Evolutionary conservation across 1,140 invertebrate species (phyloP), one percentile per base, ranked within the genome.

Genomic region (Zaprionus africanus): DNA sequence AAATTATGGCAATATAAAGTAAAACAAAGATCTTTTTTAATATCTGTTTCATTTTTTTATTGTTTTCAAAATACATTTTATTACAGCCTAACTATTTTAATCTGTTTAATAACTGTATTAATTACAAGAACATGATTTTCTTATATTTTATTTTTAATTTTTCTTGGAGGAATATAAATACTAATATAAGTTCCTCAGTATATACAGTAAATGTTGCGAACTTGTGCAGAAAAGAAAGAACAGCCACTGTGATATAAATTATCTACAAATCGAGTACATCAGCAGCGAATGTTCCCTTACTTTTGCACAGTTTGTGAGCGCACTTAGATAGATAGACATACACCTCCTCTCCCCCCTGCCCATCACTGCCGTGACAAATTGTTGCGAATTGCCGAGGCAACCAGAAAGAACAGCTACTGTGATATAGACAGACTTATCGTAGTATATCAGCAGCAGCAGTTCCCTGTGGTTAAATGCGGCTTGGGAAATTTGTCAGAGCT

Each of bases 331-430:
- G 31, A 28, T 46, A 57, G 9, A 58, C 9, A 22, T 22, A 22
- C 22, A 22, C 2, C 13, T 56, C 1, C 7, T 9, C 51, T 12
- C 51, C 13, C 24, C n/a, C 6, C 9, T 22, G 1, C 22, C 7
- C n/a, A 1, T 0, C 5, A 15, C 24, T 4, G 22, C 53, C 5
- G 22, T 64, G 41, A 78, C 54, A 81, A 79, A 83, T 76, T 36
- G 82, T 36, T 80, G 83, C 17, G 51, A 62, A 72, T 81, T 71
- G 61, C 76, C 57, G 66, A 78, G 65, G 65, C 72, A 78, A 84
- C 80, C 82, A 91, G 83, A 91, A 91, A 91, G 90, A 91, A 91
- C 90, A 91, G 88, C 86, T 86, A 91, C 90, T 91, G 90, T 91
- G 90, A 91, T 91, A 91, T 90, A 80, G 36, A n/a, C 22, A 31